Base-by-base conservation (phyloP, 2,888 invertebrate species). In the Drosophila anceps region DNA sequence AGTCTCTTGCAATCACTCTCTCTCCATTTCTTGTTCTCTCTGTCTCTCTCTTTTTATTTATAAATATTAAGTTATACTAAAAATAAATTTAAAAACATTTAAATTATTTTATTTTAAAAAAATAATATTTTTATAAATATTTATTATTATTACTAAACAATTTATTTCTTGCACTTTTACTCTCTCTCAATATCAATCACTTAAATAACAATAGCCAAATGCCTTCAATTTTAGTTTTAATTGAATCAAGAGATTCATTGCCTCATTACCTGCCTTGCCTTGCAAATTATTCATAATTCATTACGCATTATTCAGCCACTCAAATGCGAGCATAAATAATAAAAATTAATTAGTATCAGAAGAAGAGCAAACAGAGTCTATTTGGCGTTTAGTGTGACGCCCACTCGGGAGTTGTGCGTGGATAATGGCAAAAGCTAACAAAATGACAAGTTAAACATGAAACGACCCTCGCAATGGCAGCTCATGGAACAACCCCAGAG, bases 361-460 rank as follows among this genome's bases (percentile, higher is more conserved):
- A 43, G 33, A 13, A 18, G 12, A 29, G 4, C 12, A 6, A n/a
- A 18, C 27, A 13, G 54, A 58, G 9, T 39, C 24, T 35, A 58
- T 44, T 12, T 33, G 7, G 15, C 2, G n/a, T n/a, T n/a, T 57
- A 29, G 29, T 33, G 53, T 13, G 41, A 46, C 57, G 51, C 69
- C 73, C 55, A 62, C 44, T 69, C 37, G 41, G 50, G 54, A 50
- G 44, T 2, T 29, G 53, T 53, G 50, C 50, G 58, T 29, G 27
- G 48, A 31, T 62, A 68, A 50, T 65, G 43, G 43, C 20, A 35
- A 73, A 43, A 63, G 54, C 62, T 46, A 76, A 76, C 64, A 51
- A 54, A 65, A 67, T 64, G 67, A 73, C 67, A 73, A 68, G 61
- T 55, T 31, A 44, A 63, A 60, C 60, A 41, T 31, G 31, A 61